Base-by-base conservation (phyloP, 2,113 vertebrate genomes). In the Chaetorhynchus papuensis region DNA sequence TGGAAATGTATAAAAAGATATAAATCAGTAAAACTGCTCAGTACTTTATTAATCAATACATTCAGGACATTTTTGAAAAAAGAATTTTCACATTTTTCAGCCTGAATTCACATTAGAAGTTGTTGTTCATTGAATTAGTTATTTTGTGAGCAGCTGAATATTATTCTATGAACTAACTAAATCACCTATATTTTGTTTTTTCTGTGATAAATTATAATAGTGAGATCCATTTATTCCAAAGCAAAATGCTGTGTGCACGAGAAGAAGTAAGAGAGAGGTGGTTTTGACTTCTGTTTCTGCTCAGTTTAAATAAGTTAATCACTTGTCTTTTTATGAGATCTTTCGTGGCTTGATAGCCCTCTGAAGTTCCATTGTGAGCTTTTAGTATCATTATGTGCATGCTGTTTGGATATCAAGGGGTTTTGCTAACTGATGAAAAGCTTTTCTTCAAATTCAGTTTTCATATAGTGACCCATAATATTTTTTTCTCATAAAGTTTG, bases 321-420 rank as follows among this genome's bases (percentile, higher is more conserved):
- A 86, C 92, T 96, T 97, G 69, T 92, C 87, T 97, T 97, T 97
- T 97, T 94, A 97, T 94, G 96, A 96, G 91, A 90, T 71, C 52
- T 97, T 97, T 96, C 94, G 89, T 37, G 87, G 85, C 80, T 97
- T 87, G 52, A 96, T 97, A 95, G 91, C 90, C 94, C 94, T 97
- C 94, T 94, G 63, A 97, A 97, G 94, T 97, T 97, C 88, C 75
- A 95, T 96, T 94, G 94, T 1, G 6, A 92, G 94, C 89, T 96
- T 97, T 97, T 97, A 98, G 93, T 96, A 83, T 97, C 96, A 89
- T 97, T 97, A 81, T 95, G 92, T 92, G 88, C 56, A 31, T 93
- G 86, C 78, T 92, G 47, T 81, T 92, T 95, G 37, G 93, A 66
- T 92, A 93, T 83, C 60, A 90, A 78, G 87, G 95, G 91, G 66